Percentiles rank a stretch among this genome's conserved stretches.
Conservation (phyloP, 2,113 vertebrate species). For the Stegostoma tigrinum region DNA sequence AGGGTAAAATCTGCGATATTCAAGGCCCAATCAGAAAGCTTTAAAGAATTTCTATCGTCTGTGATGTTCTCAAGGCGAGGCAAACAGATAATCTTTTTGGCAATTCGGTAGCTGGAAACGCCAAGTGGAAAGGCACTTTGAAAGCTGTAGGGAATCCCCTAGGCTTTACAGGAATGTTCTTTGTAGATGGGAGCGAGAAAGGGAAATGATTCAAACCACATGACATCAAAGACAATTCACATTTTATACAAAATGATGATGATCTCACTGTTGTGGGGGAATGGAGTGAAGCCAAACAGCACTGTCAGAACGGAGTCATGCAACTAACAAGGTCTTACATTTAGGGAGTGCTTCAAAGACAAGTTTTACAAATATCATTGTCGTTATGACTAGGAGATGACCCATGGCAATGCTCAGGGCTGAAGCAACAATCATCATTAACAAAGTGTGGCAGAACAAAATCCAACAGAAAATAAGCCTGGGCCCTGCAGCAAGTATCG, state of each 20-base stretch:
- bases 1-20: background rate
- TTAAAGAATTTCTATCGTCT: background rate
- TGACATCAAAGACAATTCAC: background rate
- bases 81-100: background rate
- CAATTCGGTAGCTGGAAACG: background rate
- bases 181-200: background rate
- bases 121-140: background rate
- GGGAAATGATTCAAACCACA: background rate
- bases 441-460: background rate
- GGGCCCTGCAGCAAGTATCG: background rate
- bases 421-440: background rate
- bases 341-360: background rate
- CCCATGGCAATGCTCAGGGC: background rate
- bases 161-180: background rate
- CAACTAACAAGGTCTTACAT: background rate
- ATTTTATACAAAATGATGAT: background rate
- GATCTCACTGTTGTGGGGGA: background rate
- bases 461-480: background rate
- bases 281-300: background rate
- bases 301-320: background rate
- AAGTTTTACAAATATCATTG: background rate
- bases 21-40: background rate
- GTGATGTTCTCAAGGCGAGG: background rate
- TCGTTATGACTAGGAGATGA: background rate
- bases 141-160: background rate